Base-by-base conservation (phyloP, 2,888 invertebrate species). In the Eucriotettix oculatus region DNA sequence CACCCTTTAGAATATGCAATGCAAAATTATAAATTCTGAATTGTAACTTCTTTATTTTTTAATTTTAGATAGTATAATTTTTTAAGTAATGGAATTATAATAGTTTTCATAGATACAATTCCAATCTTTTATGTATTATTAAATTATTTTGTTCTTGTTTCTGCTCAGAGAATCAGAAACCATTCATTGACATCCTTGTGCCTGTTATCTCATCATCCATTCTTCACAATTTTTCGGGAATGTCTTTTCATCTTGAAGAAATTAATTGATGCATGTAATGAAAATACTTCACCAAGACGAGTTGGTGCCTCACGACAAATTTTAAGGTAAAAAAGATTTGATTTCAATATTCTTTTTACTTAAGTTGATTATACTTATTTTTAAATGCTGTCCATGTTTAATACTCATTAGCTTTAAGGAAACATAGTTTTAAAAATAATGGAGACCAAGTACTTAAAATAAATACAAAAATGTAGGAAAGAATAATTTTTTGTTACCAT, bases 171-270 rank as follows among this genome's bases (percentile, higher is more conserved):
- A 68, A 78, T 90, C 66, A 81, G 92, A 68, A 95, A 91, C 75
- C 92, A 95, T 74, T 95, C 97, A 14, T 77, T 99, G 66, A 99
- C 99, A 52, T 97, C 98, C 57, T 78, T 99, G 61, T 99, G 99
- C 77, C 84, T 99, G 67, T 82, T 99, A 61, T 97, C 97, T 64
- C 99, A 99, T 79, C 98, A 99, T 79, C 97, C 98, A 48, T 99
- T 99, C 78, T 96, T 99, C 76, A 90, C 97, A 64, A 94, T 91
- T 70, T 99, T 99, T 78, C 89, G 99, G 66, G 95, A 98, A 79
- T 95, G 97, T 78, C 84, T 99, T 68, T 91, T 90, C 77, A 88
- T 96, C 68, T 79, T 99, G 69, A 92, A 95, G 75, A 90, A 90
- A 71, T 79, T 99, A 66, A 95, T 99, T 69, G 97, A 98, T 76